These are phyloP conservation scores for Forbesichthys papilliferus DNA, from an alignment of 2,113 vertebrate species.

Conservation along the genomic window DNA sequence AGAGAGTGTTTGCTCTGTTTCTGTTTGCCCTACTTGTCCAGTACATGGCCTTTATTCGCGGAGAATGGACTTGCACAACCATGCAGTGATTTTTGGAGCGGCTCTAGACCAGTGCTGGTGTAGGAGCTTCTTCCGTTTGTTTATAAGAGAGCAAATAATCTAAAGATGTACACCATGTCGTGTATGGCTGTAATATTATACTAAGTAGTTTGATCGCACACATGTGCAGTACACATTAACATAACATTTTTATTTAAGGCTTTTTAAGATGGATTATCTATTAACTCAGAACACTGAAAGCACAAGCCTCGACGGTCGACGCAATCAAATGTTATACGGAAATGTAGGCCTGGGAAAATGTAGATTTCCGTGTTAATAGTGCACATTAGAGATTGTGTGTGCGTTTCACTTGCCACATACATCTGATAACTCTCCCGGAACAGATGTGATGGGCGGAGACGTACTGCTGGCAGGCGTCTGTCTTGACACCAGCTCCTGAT, in stretches of 20 bases:
- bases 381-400: background rate
- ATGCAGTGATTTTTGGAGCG: background rate
- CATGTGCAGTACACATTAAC: background rate
- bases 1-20: conserved; percentile 54
- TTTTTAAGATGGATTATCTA: background rate
- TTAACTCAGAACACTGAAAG: no score
- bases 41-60: conserved; percentile 54
- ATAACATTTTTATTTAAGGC: background rate
- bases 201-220: background rate
- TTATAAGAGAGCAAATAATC: conserved; percentile 16
- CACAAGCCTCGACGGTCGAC: no score
- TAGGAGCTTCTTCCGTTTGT: conserved; percentile 26
- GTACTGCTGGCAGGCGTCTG: conserved; percentile 28
- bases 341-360: no score
- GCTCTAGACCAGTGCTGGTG: no score
- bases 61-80: conserved; percentile 36
- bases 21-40: conserved; percentile 61
- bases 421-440: conserved; percentile 18
- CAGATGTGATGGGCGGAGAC: conserved; percentile 32
- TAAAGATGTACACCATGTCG: background rate
- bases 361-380: no score
- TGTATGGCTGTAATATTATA: background rate
- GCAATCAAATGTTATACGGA: no score
- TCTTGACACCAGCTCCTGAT: conserved; percentile 54
- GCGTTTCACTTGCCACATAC: background rate